Conservation (phyloP, 2,113 vertebrate genomes). For the Petromus typicus region DNA sequence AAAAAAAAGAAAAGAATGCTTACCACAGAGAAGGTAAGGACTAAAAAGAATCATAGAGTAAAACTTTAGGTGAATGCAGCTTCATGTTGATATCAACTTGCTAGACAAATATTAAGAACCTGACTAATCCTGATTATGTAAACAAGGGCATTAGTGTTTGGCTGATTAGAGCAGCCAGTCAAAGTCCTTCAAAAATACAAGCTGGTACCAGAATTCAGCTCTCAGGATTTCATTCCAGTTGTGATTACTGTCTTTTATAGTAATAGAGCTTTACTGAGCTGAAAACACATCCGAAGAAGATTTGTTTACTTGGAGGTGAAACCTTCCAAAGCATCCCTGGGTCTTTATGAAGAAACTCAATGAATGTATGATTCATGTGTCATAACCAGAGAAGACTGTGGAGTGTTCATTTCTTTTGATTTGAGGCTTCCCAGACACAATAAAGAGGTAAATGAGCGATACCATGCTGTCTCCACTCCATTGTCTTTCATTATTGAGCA, state of each 20-base stretch:
- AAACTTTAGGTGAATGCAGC: not conserved
- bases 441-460: constrained; percentile 64
- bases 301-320: constrained; percentile 18
- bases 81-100: not conserved
- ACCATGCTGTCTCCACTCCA: constrained; percentile 60
- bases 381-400: not conserved
- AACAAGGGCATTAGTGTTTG: not conserved
- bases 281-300: constrained; percentile 2
- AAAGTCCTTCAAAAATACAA: not conserved
- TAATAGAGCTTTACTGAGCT: constrained; percentile 35
- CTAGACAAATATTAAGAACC: not conserved
- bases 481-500: constrained; percentile 70
- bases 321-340: not conserved
- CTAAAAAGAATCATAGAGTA: not conserved
- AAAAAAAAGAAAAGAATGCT: too few relatives aligned
- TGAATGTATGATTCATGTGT: constrained; percentile 33
- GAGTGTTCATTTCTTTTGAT: constrained; percentile 48
- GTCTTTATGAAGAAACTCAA: constrained; percentile 8
- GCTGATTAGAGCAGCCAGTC: not conserved
- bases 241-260: not conserved
- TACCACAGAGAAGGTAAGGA: not conserved
- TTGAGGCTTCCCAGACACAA: not conserved
- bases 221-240: not conserved
- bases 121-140: not conserved
- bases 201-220: not conserved